These are phyloP conservation scores for Eurystomus glaucurus DNA, from an alignment of 2,797 vertebrate species.

Conservation along the genomic window DNA sequence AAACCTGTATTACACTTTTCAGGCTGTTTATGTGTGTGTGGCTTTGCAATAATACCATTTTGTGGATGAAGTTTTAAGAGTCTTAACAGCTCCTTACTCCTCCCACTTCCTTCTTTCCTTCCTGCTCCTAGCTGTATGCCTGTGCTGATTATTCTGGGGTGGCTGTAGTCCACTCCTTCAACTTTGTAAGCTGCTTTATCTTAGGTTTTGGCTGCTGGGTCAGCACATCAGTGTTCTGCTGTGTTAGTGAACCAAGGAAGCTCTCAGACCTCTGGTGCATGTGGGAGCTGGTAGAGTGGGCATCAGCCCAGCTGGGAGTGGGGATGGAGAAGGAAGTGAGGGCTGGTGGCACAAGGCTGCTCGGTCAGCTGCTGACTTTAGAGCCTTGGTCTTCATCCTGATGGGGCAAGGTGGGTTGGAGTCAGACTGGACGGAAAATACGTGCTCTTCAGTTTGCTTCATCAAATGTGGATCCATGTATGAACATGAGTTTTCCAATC, in stretches of 20 bases:
- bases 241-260: neutral
- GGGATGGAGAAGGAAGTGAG: neutral
- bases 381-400: neutral
- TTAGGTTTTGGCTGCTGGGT: neutral
- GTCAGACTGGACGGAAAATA: neutral
- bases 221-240: neutral
- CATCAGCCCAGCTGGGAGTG: neutral
- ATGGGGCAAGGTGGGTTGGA: neutral
- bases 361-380: neutral
- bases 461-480: fast-evolving
- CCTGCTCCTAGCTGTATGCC: neutral
- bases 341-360: neutral
- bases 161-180: neutral
- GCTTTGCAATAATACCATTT: neutral
- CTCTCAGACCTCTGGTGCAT: neutral
- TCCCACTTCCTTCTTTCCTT: constrained; percentile 34
- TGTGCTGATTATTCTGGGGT: neutral
- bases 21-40: neutral
- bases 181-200: neutral
- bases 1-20: neutral
- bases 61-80: neutral
- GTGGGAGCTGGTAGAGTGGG: neutral
- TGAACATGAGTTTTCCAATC: neutral
- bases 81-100: neutral
- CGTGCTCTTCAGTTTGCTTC: fast-evolving